phyloP scores from a whole-genome alignment of 2,113 vertebrate species.

The Neotoma lepida region DNA sequence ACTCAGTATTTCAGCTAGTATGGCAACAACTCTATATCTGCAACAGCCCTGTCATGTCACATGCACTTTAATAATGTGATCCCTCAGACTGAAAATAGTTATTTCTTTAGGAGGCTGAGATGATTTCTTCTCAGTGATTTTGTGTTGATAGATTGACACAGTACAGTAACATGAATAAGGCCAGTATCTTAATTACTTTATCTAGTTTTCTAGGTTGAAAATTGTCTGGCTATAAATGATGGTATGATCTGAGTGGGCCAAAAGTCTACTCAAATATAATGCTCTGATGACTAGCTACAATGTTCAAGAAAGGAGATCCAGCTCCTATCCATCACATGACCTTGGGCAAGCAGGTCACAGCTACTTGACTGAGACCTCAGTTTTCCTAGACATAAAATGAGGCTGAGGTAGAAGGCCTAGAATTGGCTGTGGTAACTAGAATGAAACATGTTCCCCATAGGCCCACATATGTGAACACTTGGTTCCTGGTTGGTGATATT shows the following conservation, averaged over 20 bases:
- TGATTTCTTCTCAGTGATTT: background rate
- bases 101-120: background rate
- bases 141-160: background rate
- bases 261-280: background rate
- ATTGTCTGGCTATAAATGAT: background rate
- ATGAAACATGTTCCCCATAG: background rate
- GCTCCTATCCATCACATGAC: background rate
- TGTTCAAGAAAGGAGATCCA: background rate
- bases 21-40: background rate
- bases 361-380: rapidly evolving
- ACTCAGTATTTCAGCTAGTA: background rate
- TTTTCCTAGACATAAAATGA: background rate
- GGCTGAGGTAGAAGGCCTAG: too few relatives aligned
- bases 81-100: background rate
- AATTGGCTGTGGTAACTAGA: background rate
- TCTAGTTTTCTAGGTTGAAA: background rate
- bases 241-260: background rate
- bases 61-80: background rate
- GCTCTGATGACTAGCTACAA: background rate
- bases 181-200: background rate
- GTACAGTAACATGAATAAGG: background rate
- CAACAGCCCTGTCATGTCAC: background rate
- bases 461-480: background rate
- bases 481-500: background rate
- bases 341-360: background rate